phyloP scores from a whole-genome alignment of 2,888 invertebrate genomes.

The Epsilonema sp. region DNA sequence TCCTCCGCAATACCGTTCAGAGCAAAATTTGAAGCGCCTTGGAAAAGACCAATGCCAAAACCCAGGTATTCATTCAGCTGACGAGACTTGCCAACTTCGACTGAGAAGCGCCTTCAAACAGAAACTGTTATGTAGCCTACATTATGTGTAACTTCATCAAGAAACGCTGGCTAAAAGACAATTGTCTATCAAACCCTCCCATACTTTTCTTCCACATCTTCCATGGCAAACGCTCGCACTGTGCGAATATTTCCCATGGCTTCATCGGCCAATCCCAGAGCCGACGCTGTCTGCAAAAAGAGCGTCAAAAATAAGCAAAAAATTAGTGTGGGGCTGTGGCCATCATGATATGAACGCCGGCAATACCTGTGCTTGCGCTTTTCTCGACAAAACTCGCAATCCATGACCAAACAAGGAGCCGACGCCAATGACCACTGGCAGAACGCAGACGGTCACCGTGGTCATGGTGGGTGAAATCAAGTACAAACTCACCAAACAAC shows the following conservation, averaged over 20 bases:
- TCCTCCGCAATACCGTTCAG: slow-evolving; percentile 37
- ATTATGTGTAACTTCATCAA: no score
- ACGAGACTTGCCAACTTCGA: slow-evolving; percentile 54
- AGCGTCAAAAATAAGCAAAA: no score
- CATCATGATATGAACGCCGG: no score
- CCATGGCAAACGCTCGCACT: slow-evolving; percentile 80
- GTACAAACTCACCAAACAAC: slow-evolving; percentile 54
- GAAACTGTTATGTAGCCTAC: no score
- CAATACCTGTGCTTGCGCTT: not conserved
- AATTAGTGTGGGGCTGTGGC: no score
- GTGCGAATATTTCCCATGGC: slow-evolving; percentile 78
- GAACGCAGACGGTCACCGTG: slow-evolving; percentile 44
- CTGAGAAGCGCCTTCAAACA: no score
- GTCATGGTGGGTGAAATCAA: slow-evolving; percentile 78
- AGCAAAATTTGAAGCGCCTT: slow-evolving; percentile 36
- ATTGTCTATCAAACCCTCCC: no score
- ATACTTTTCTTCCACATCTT: slow-evolving; percentile 60
- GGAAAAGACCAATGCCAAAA: slow-evolving; percentile 73
- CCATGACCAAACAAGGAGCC: slow-evolving; percentile 60
- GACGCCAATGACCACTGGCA: slow-evolving; percentile 62
- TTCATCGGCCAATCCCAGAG: slow-evolving; percentile 74
- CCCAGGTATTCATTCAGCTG: slow-evolving; percentile 56
- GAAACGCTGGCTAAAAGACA: no score
- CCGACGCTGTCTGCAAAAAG: no score
- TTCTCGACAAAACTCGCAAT: not conserved